phyloP scores from a whole-genome alignment of 64 coral and sea anemone species.

The Orbicella faveolata region DNA sequence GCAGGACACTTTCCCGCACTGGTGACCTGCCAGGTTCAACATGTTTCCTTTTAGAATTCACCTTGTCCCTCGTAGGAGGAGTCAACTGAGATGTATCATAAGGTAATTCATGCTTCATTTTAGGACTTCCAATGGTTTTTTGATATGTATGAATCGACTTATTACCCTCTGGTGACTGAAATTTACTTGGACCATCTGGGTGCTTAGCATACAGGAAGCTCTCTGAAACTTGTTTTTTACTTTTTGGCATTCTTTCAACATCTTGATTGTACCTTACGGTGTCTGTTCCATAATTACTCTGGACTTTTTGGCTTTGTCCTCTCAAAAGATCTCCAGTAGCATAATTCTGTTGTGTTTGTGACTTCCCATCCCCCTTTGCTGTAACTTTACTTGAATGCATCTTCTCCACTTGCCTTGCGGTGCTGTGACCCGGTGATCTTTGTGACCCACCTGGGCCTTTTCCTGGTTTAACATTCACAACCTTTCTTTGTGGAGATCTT shows the following conservation, averaged over 20 bases:
- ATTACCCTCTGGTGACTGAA: background rate
- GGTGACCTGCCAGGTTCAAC: background rate
- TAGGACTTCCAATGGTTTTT: constrained; percentile 10
- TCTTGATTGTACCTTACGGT: background rate
- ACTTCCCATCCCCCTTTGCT: constrained; percentile 11
- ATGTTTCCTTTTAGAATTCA: constrained; percentile 14
- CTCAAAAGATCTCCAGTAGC: background rate
- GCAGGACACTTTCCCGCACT: constrained; percentile 14
- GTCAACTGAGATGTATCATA: background rate
- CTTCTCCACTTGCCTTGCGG: background rate
- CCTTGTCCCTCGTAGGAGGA: constrained; percentile 25
- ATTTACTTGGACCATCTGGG: background rate
- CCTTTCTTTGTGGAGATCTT: constrained; percentile 25
- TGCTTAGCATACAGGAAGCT: background rate
- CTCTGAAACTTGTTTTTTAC: background rate
- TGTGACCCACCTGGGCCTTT: background rate
- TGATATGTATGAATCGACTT: background rate
- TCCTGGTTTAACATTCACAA: background rate
- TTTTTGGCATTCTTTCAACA: constrained; percentile 10
- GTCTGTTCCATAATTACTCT: constrained; percentile 1
- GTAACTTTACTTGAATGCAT: background rate
- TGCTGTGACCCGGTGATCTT: background rate
- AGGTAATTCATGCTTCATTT: background rate
- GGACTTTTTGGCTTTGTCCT: background rate
- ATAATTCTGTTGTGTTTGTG: background rate